These are phyloP conservation scores for Eilema caniola DNA, from an alignment of 2,888 invertebrate genomes.

Conservation along the genomic window DNA sequence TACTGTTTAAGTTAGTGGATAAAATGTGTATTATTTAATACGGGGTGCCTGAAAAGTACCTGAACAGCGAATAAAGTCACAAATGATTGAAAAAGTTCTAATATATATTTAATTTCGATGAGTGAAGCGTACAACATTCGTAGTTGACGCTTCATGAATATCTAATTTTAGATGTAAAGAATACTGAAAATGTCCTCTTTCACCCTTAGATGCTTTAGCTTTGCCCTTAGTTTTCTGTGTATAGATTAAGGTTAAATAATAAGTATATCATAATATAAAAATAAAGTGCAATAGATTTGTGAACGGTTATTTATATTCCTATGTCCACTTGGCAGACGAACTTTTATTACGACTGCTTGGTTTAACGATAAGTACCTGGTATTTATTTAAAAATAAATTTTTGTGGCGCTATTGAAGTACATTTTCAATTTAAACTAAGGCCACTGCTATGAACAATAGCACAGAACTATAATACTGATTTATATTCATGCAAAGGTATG, in stretches of 20 bases:
- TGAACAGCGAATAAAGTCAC: background rate
- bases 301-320: conserved; percentile 13
- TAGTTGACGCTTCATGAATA: background rate
- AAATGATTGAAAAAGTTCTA: background rate
- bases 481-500: background rate
- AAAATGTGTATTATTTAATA: background rate
- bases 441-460: background rate
- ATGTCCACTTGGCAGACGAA: conserved; percentile 12
- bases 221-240: conserved; percentile 42
- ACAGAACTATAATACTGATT: background rate
- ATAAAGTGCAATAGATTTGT: conserved; percentile 19
- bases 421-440: background rate
- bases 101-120: background rate
- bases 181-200: background rate
- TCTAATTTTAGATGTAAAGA: background rate
- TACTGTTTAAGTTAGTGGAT: background rate
- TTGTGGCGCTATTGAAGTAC: background rate
- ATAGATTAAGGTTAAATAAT: conserved; percentile 47
- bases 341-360: conserved; percentile 11
- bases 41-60: background rate
- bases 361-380: conserved; percentile 10
- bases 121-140: background rate
- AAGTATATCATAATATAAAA: conserved; percentile 30
- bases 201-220: conserved; percentile 41
- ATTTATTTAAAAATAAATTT: background rate